Base-by-base conservation (phyloP, 2,888 invertebrate species). In the Aphidius colemani region DNA sequence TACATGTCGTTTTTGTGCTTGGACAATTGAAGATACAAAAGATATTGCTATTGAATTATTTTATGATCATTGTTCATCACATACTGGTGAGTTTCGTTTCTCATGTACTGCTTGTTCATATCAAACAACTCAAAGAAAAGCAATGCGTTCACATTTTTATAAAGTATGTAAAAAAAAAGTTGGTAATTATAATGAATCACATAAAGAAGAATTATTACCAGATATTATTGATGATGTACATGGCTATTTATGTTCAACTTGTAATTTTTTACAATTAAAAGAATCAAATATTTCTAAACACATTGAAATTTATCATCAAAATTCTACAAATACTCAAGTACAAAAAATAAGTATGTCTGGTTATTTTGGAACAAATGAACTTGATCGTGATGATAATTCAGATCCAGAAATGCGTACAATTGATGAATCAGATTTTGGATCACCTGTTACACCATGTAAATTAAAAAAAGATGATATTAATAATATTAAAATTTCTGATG, bases 81-180 rank as follows among this genome's bases (percentile, higher is more conserved):
- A 94, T 66, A 94, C 93, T 0, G 94, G 94, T 0, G 94, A 94
- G 81, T 91, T 88, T 71, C 85, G 89, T 61, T 88, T 87, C 66
- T 78, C 83, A 30, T 94, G 93, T 78, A 85, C 85, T 1, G 81
- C 83, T 55, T 94, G 93, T 70, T 71, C 79, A 61, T 79, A 66
- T 75, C 79, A 69, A 71, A 74, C 70, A 77, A 84, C 75, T 72
- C 72, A 77, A 0, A 79, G 74, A 53, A 71, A 75, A 1, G 78
- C 81, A 1, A 75, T 80, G 63, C 77, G 69, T n/a, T 74, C 78
- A 0, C 82, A 82, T 58, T 82, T 74, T 45, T 81, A 81, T 53
- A 79, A 80, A 61, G 70, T 73, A 0, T 82, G 82, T 61, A 71
- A 74, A 1, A 74, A 72, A 44, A 56, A 64, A 58, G 40, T 64